Base-by-base conservation (phyloP, 2,797 vertebrate species). In the Strix occidentalis region DNA sequence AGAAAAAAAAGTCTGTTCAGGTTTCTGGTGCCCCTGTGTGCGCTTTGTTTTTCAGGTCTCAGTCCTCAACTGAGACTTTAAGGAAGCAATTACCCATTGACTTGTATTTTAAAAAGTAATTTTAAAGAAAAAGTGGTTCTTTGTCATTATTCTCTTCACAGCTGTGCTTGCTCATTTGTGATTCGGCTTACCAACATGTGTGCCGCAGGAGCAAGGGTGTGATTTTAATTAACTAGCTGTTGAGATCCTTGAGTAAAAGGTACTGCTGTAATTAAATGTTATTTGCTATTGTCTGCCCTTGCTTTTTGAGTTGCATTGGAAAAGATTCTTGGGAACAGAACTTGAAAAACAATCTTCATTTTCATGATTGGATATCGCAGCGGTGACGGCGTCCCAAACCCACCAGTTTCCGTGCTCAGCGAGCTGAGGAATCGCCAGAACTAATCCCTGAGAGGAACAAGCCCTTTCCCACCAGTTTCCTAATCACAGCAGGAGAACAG, bases 401-500 rank as follows among this genome's bases (percentile, higher is more conserved):
- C 15, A 1, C 7, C 28, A 65, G n/a, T 71, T 71, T 28, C 26
- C 15, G 3, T 20, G 56, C 33, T 46, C 31, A 13, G 43, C 1
- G 7, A 56, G 58, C 25, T 41, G 68, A 28, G 33, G 77, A 48
- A 33, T 61, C 2, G 1, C 41, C 46, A 61, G 39, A 54, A n/a
- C 20, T 33, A 25, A 53, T 8, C 45, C 29, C 9, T 11, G n/a
- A 65, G 60, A n/a, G 51, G n/a, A 64, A 18, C 1, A 1, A 39
- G 58, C 31, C 16, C 11, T 72, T 66, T 41, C 23, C 23, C 46
- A 54, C 31, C 28, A 0, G 20, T 69, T 61, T 37, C 19, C 48
- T n/a, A 5, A 35, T 23, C 3, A 2, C 21, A 10, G 43, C 1
- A 50, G 68, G 54, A 41, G 21, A 29, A 35, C 0, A 10, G 25